Conservation (phyloP, 1,140 invertebrate genomes). For the Leptinotarsa undecemlineata region DNA sequence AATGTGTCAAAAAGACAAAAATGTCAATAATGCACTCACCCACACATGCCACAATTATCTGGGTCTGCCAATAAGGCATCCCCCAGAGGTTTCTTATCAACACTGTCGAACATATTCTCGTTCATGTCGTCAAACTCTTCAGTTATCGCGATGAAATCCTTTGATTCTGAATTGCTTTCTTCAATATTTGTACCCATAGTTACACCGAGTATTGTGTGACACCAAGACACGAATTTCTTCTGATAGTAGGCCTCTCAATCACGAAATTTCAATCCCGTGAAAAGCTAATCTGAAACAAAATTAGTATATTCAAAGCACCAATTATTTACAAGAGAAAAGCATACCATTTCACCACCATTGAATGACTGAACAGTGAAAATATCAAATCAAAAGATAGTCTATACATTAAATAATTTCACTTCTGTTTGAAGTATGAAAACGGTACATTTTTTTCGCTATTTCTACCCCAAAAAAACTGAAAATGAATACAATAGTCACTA, state of each 20-base stretch:
- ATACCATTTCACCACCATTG: constrained; percentile 19
- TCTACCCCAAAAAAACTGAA: background rate
- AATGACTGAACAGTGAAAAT: constrained; percentile 8
- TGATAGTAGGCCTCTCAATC: constrained; percentile 44
- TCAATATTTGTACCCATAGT: constrained; percentile 45
- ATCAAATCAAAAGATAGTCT: constrained; percentile 17
- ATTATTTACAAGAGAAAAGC: background rate
- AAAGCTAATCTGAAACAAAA: constrained; percentile 47
- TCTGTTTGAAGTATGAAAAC: constrained; percentile 5
- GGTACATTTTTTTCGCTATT: too few species aligned
- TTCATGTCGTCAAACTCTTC: constrained; percentile 48
- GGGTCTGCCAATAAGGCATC: constrained; percentile 53
- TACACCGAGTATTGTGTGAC: constrained; percentile 32
- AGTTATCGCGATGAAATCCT: constrained; percentile 41
- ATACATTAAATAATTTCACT: background rate
- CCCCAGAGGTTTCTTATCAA: constrained; percentile 53
- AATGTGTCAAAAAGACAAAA: constrained; percentile 9
- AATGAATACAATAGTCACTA: background rate
- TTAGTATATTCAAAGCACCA: background rate
- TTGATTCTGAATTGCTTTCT: constrained; percentile 42
- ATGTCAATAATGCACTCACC: constrained; percentile 43
- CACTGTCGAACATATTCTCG: constrained; percentile 49
- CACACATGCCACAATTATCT: constrained; percentile 53
- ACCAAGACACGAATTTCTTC: constrained; percentile 25
- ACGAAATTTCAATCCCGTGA: constrained; percentile 47